Base-by-base conservation (phyloP, 1,140 invertebrate genomes). In the Zaprionus ghesquierei region DNA sequence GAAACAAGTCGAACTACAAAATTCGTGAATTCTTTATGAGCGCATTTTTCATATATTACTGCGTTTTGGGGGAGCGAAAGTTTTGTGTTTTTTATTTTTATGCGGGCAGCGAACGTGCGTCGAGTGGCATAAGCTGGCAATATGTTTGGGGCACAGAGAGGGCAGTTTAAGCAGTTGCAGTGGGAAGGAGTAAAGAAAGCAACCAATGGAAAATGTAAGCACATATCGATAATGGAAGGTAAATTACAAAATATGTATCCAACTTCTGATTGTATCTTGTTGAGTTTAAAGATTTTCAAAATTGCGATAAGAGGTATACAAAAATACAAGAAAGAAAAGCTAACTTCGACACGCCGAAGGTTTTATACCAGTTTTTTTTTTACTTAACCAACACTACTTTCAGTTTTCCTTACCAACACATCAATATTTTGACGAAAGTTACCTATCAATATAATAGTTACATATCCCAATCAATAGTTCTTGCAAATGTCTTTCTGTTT, bases 1-100 rank as follows among this genome's bases (percentile, higher is more conserved):
- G 35, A 3, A 38, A 49, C 29, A 41, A 51, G 44, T 31, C 35
- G 27, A 58, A 18, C 22, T 55, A 58, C 44, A 66, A 66, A 41
- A 66, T 44, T 66, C n/a, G 54, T 59, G 55, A 66, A 72, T 72
- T 72, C 69, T 66, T 60, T 66, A 65, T 66, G 35, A 51, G 41
- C 41, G 63, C 55, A 72, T 72, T 72, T 72, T 54, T 60, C 69
- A 66, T 66, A 72, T 68, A 66, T 72, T 72, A 72, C 59, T 72
- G 55, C 31, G 29, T 54, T 66, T 27, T 44, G 6, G 46, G 9
- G 25, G 33, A 5, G 18, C 9, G 46, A 25, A 33, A 8, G 5
- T 12, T 15, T 1, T 13, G 13, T 5, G 4, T 31, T 33, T n/a
- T n/a, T n/a, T n/a, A n/a, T n/a, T n/a, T 0, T 5, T 9, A 35